Conservation (phyloP, 1,140 invertebrate species). For the Parasteatoda tepidariorum region DNA sequence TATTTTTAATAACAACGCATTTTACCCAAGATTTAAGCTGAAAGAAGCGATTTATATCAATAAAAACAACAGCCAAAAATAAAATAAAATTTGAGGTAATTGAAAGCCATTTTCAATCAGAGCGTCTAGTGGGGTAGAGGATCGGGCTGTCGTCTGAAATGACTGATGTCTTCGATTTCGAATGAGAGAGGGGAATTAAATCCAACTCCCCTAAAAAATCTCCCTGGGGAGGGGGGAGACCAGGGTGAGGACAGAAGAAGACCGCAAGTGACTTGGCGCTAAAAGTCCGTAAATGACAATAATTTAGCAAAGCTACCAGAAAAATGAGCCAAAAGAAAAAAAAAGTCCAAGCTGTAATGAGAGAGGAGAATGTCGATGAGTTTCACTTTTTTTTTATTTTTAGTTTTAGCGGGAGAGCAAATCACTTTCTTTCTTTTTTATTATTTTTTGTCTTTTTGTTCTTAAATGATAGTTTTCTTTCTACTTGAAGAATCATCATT, state of each 20-base stretch:
- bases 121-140: not conserved
- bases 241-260: conserved; percentile 15
- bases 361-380: not conserved
- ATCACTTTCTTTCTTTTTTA: not conserved
- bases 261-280: conserved; percentile 16
- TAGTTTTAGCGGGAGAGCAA: not conserved
- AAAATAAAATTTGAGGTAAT: conserved; percentile 24
- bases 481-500: not conserved
- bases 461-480: not conserved
- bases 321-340: conserved; percentile 1
- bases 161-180: conserved; percentile 36
- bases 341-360: conserved; percentile 9
- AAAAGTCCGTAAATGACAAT: conserved; percentile 54
- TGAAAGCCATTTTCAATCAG: conserved; percentile 47
- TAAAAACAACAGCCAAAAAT: no score
- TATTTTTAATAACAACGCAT: no score
- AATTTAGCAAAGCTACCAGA: conserved; percentile 35
- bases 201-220: not conserved
- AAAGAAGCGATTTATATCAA: no score
- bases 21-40: no score
- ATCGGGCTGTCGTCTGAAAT: conserved; percentile 23
- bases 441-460: no score
- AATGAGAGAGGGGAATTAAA: conserved; percentile 47
- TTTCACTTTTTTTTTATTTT: not conserved
- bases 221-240: not conserved